These are phyloP conservation scores for Diacarnus erythraeanus DNA, from an alignment of 37 sponge, comb jelly and placozoan species.

Conservation along the genomic window DNA sequence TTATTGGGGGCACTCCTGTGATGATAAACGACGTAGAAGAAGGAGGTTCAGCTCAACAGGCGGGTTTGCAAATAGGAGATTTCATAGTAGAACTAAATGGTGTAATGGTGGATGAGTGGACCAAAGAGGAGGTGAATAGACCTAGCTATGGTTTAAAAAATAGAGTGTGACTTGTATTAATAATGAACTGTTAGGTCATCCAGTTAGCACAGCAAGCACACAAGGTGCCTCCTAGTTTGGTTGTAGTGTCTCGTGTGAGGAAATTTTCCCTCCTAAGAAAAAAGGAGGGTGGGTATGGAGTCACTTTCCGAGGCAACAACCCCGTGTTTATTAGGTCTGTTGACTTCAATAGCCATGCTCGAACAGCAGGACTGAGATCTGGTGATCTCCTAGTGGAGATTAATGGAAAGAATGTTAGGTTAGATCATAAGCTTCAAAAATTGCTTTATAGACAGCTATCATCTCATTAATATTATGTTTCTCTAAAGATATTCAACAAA, in stretches of 20 bases:
- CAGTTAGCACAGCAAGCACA: constrained; percentile 29
- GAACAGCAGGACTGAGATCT: constrained; percentile 73
- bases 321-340: constrained; percentile 85
- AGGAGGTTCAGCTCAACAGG: constrained; percentile 71
- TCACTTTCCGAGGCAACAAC: constrained; percentile 74
- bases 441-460: too few relatives aligned
- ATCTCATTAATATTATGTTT: too few relatives aligned
- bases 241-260: constrained; percentile 70
- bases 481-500: constrained; percentile 45
- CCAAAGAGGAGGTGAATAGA: constrained; percentile 33
- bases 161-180: neutral
- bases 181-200: constrained; percentile 28
- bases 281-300: constrained; percentile 56
- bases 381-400: constrained; percentile 86
- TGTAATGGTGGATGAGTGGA: constrained; percentile 61
- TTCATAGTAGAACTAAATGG: constrained; percentile 75
- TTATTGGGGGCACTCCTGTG: constrained; percentile 59
- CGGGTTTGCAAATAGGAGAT: constrained; percentile 79
- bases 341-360: constrained; percentile 70
- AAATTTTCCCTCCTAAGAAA: constrained; percentile 20
- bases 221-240: constrained; percentile 77
- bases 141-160: neutral
- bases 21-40: constrained; percentile 61
- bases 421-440: too few relatives aligned
- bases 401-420: constrained; percentile 37